Conservation (phyloP, 2,113 vertebrate species). For the Nannobrachium achirus region DNA sequence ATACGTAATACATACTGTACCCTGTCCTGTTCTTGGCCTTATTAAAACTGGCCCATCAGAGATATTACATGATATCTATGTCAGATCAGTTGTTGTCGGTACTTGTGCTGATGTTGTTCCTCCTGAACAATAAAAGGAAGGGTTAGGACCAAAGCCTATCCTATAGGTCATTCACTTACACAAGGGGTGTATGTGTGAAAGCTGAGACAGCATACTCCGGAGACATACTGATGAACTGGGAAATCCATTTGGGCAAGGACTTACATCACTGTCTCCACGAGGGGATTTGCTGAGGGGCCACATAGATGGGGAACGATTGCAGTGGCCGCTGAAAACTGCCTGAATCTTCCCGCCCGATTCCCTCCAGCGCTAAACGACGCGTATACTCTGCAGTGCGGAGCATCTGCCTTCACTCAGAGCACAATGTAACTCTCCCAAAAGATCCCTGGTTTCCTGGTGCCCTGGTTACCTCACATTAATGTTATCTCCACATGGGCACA, state of each 20-base stretch:
- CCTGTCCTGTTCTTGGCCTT: too few species aligned
- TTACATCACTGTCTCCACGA: constrained; percentile 15
- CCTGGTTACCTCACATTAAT: neutral
- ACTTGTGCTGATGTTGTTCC: neutral
- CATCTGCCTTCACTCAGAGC: neutral
- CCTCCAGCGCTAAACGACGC: neutral
- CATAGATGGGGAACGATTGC: neutral
- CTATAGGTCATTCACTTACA: too few species aligned
- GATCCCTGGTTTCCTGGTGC: constrained; percentile 1
- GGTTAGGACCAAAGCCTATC: too few species aligned
- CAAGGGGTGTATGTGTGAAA: neutral
- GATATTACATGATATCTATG: too few species aligned
- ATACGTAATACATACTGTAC: too few species aligned
- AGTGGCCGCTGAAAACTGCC: neutral
- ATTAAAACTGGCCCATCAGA: too few species aligned
- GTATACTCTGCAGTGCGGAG: neutral
- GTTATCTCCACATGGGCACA: neutral
- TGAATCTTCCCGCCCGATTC: constrained; percentile 1
- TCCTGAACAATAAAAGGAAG: neutral
- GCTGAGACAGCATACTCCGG: neutral
- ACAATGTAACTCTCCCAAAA: neutral
- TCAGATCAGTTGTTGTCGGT: neutral
- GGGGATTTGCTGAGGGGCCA: neutral
- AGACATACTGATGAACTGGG: neutral
- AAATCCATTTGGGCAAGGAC: constrained; percentile 5